A percentile compares a stretch with the other conserved stretches of the same genome.
These are phyloP conservation scores for Apantesis nais DNA, from an alignment of 2,888 invertebrate species.

Conservation along the genomic window DNA sequence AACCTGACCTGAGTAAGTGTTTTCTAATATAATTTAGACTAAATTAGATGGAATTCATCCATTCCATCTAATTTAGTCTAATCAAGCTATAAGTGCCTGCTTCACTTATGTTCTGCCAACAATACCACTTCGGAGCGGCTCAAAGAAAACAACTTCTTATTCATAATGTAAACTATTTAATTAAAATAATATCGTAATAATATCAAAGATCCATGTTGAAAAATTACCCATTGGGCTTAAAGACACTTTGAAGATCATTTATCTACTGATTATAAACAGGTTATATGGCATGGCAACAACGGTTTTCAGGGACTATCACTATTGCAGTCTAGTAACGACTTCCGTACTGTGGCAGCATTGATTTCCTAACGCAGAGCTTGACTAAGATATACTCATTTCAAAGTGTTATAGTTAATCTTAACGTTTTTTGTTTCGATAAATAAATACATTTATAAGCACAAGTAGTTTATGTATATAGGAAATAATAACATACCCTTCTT, in stretches of 20 bases:
- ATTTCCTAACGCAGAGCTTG: not conserved
- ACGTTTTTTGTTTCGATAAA: not conserved
- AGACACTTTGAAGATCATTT: not conserved
- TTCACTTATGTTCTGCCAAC: not conserved
- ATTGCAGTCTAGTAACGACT: not conserved
- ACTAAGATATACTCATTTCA: not conserved
- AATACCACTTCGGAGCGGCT: not conserved
- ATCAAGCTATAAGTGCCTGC: not conserved
- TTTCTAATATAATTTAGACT: not conserved
- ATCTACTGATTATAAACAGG: not conserved
- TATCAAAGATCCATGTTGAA: not conserved
- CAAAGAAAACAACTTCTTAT: not conserved
- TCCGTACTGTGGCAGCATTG: not conserved
- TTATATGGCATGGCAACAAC: not conserved
- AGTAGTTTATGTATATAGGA: not conserved
- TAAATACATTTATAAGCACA: not conserved
- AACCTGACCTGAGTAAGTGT: not conserved
- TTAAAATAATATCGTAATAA: not conserved
- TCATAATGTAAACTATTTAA: not conserved
- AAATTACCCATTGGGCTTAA: not conserved
- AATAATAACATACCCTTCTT: conserved; percentile 4
- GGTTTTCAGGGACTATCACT: not conserved
- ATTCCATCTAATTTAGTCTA: not conserved
- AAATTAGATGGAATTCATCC: too few species aligned
- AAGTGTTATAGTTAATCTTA: not conserved